Evolutionary conservation across 2,113 vertebrate genomes (phyloP).

Genomic region (Vanacampus margaritifer): DNA sequence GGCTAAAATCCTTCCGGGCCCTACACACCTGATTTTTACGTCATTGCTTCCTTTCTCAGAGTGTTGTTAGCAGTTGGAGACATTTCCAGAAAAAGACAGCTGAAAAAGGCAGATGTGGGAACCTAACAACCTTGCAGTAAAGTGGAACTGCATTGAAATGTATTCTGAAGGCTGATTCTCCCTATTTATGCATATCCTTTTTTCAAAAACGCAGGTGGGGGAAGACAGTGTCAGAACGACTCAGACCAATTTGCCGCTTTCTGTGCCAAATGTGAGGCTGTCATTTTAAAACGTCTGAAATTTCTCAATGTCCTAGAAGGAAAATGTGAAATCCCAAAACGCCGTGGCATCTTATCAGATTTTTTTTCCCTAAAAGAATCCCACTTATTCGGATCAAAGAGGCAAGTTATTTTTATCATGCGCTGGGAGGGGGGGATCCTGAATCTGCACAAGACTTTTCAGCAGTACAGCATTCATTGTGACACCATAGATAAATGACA

Average conservation of each 20-base stretch:
- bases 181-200: constrained; percentile 9
- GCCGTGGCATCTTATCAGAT: background rate
- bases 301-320: background rate
- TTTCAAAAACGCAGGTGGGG: constrained; percentile 9
- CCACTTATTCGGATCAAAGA: background rate
- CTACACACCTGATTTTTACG: constrained; percentile 50
- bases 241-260: constrained; percentile 9
- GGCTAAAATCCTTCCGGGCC: constrained; percentile 24
- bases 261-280: constrained; percentile 12
- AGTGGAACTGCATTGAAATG: constrained; percentile 34
- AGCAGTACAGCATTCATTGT: constrained; percentile 23
- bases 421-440: background rate
- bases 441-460: constrained; percentile 17
- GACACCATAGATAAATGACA: constrained; percentile 26
- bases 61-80: constrained; percentile 53
- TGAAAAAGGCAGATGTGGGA: constrained; percentile 46
- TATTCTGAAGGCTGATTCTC: constrained; percentile 14
- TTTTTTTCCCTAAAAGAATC: constrained; percentile 5
- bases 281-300: constrained; percentile 12
- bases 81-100: constrained; percentile 22
- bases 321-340: background rate
- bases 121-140: background rate
- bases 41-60: constrained; percentile 36
- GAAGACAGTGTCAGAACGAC: constrained; percentile 9
- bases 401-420: background rate